Conservation (phyloP, 92 coral and sea anemone genomes). For the Epizoanthus rinbou region DNA sequence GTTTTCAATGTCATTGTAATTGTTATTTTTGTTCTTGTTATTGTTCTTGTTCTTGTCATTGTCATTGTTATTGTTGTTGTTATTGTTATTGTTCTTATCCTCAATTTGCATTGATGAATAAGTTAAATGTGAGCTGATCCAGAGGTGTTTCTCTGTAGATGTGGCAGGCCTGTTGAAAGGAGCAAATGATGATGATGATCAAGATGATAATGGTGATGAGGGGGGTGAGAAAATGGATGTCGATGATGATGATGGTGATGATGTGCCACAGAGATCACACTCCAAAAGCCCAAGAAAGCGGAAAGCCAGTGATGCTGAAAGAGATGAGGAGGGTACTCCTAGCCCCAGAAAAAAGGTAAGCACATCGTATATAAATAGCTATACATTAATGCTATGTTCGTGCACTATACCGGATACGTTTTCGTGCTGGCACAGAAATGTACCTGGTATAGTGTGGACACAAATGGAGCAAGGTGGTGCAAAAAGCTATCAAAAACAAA, state of each 20-base stretch:
- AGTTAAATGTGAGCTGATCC: not conserved
- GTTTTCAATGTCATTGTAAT: not conserved
- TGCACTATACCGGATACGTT: not conserved
- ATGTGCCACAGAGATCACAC: conserved; percentile 41
- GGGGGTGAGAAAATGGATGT: conserved; percentile 41
- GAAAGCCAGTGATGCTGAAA: conserved; percentile 3
- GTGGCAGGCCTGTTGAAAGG: conserved; percentile 6
- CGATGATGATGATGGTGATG: conserved; percentile 7
- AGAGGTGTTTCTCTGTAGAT: not conserved
- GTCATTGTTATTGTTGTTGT: not conserved
- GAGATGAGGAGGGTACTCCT: conserved; percentile 20
- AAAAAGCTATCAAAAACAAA: too few relatives aligned
- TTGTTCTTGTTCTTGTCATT: not conserved
- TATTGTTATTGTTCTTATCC: not conserved
- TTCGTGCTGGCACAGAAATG: too few relatives aligned
- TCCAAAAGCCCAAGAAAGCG: conserved; percentile 42
- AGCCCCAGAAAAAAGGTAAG: conserved; percentile 19
- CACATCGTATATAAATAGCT: not conserved
- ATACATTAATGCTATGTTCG: not conserved
- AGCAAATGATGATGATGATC: conserved; percentile 43
- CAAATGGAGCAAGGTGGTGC: too few relatives aligned
- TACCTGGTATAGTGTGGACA: too few relatives aligned
- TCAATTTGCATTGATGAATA: too few relatives aligned
- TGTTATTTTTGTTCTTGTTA: too few relatives aligned
- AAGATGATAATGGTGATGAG: not conserved